Evolutionary conservation across 2,888 invertebrate species (phyloP), one percentile per base, ranked within the genome.

Genomic region (Gastracanthus pulcherrimus): DNA sequence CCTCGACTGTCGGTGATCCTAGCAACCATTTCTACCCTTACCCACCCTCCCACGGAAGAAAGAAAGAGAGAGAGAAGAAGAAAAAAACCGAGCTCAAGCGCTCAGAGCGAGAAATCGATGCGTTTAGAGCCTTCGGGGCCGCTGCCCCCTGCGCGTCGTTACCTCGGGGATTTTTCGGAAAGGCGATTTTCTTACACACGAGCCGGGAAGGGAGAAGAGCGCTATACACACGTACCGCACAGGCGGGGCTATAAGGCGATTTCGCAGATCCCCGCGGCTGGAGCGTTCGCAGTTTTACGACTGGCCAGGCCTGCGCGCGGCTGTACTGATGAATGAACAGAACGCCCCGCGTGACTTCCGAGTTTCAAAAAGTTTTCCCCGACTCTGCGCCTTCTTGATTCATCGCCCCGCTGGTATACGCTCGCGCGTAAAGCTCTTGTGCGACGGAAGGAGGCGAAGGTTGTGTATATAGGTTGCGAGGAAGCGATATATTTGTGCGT

Each of bases 251-350:
- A 3, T 41, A 41, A 16, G 45, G 45, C 45, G 58, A 71, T 58
- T 71, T 71, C 58, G 45, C 31, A 62, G 62, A 69, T 69, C 48
- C 48, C 58, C 26, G 23, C 13, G 36, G 34, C 5, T 19, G 36
- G 36, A 26, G 38, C 34, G 51, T 23, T 58, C 58, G 11, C 36
- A 62, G 62, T 62, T 62, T 62, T 62, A 62, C 62, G 62, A 62
- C n/a, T n/a, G n/a, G 62, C 58, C 62, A 9, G 29, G 38, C 38
- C 9, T 13, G 38, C 19, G 31, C 19, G n/a, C 70, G 16, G n/a
- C n/a, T n/a, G n/a, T n/a, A n/a, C 71, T 51, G 75, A 66, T 66
- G 75, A 75, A 66, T 66, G 75, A 66, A 38, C 48, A n/a, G 16
- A 3, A n/a, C n/a, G n/a, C n/a, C n/a, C n/a, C n/a, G n/a, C n/a